A percentile compares a stretch with the other conserved stretches of the same genome.
phyloP scores from a whole-genome alignment of 1,140 invertebrate species.

The Pogonomyrmex californicus region DNA sequence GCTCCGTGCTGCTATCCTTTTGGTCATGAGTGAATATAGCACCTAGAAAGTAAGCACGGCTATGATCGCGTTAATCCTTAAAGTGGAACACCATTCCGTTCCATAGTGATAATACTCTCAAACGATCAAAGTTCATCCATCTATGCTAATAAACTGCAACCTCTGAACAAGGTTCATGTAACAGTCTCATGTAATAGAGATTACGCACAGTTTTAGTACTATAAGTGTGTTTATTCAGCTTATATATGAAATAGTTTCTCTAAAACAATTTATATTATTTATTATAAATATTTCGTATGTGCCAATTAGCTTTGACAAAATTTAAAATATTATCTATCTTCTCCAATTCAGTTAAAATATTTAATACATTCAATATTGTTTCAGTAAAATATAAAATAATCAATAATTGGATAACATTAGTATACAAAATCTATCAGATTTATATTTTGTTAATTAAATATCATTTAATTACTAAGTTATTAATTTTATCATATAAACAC shows the following conservation, averaged over 20 bases:
- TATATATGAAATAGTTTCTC: not conserved
- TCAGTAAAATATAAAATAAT: not conserved
- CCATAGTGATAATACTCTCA: constrained; percentile 36
- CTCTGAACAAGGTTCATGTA: not conserved
- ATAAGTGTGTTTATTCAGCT: not conserved
- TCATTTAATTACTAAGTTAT: not conserved
- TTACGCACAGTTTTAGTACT: constrained; percentile 30
- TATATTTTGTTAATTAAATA: not conserved
- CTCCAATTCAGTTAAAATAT: not conserved
- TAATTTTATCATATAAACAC: not conserved
- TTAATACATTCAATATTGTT: constrained; percentile 2
- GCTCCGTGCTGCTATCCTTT: constrained; percentile 89
- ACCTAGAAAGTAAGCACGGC: constrained; percentile 84
- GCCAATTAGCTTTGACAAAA: not conserved
- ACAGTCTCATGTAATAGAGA: constrained; percentile 23
- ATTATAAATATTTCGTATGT: not conserved
- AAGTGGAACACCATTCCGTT: constrained; percentile 57
- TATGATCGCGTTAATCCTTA: constrained; percentile 9
- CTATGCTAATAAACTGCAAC: constrained; percentile 57
- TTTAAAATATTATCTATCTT: not conserved
- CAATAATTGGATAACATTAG: not conserved
- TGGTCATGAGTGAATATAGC: constrained; percentile 90
- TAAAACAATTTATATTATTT: not conserved
- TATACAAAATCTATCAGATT: not conserved
- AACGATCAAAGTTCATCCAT: constrained; percentile 63